Base-by-base conservation (phyloP, 2,797 vertebrate species). In the Gallinago stenura region DNA sequence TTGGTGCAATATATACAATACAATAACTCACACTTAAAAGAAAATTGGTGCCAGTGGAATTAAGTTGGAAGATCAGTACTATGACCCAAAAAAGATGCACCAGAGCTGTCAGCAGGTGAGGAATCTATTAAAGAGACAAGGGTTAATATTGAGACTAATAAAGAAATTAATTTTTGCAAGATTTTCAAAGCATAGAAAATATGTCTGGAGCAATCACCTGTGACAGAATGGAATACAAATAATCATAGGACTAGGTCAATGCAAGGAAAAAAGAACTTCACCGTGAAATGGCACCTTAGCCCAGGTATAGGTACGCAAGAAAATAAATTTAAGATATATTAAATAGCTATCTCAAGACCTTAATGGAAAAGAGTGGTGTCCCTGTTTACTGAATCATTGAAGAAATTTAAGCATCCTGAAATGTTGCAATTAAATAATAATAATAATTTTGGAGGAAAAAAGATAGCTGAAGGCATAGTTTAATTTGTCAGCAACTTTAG, bases 401-500 rank as follows among this genome's bases (percentile, higher is more conserved):
- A 76, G 50, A 95, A 93, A 95, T 50, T 31, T 50, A 80, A 50
- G 35, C 77, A 85, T 81, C 54, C 22, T 48, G 53, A 80, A 5
- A 88, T 58, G 76, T 87, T 94, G 12, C 28, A 93, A 60, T 87
- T 72, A 20, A 81, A 89, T 65, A 89, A 33, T 68, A 93, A 85
- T 56, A 50, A 57, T 35, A 39, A 12, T 31, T 51, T 22, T 0
- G 2, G 2, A 3, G 20, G 6, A 2, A 4, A 10, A 80, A 94
- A 96, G 20, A 15, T 70, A 94, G 33, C 43, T 81, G 48, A 91
- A 93, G 76, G 15, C 12, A 71, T 21, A 12, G 43, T 92, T 96
- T 93, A 88, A 85, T 95, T 92, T 86, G 60, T 85, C 92, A 94
- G 46, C 25, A 90, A 58, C 51, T 73, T 65, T 4, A 83, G 45